Evolutionary conservation across 2,888 invertebrate species (phyloP).

Genomic region (Rhagophthalmus giganteus): DNA sequence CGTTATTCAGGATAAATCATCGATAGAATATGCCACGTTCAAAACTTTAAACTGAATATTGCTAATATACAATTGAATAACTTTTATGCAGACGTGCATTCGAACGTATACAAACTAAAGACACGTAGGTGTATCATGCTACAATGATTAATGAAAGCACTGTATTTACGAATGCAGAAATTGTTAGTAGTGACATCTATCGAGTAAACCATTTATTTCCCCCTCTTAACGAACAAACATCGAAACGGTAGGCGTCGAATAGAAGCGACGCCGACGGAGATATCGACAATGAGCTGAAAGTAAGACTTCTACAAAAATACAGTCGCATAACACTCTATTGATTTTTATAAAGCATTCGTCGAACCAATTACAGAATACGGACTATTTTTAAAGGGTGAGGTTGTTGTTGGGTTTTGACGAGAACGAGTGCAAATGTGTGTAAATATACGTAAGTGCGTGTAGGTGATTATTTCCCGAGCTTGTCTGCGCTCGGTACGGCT

Average conservation of each 20-base stretch:
- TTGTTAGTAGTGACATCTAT: too few relatives aligned
- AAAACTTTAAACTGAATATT: too few relatives aligned
- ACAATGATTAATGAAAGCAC: too few relatives aligned
- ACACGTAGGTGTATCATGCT: too few relatives aligned
- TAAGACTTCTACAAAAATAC: constrained; percentile 56
- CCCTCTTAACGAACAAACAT: not conserved
- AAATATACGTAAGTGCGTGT: constrained; percentile 37
- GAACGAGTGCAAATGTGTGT: constrained; percentile 47
- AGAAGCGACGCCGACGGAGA: constrained; percentile 46
- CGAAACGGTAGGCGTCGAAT: not conserved
- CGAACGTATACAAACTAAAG: too few relatives aligned
- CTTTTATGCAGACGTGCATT: too few relatives aligned
- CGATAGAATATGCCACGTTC: too few relatives aligned
- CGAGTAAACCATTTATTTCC: too few relatives aligned
- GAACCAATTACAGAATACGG: constrained; percentile 59
- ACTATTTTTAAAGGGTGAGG: constrained; percentile 61
- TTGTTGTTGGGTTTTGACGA: constrained; percentile 56
- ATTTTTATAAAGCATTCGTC: constrained; percentile 66
- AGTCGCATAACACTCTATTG: constrained; percentile 64
- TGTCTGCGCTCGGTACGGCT: constrained; percentile 45
- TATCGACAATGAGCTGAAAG: constrained; percentile 52
- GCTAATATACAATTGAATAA: too few relatives aligned
- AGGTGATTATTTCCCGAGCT: constrained; percentile 35
- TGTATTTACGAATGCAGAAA: not conserved
- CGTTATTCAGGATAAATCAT: too few relatives aligned